Conservation (phyloP, 1,140 invertebrate genomes). For the Diachasma alloeum region DNA sequence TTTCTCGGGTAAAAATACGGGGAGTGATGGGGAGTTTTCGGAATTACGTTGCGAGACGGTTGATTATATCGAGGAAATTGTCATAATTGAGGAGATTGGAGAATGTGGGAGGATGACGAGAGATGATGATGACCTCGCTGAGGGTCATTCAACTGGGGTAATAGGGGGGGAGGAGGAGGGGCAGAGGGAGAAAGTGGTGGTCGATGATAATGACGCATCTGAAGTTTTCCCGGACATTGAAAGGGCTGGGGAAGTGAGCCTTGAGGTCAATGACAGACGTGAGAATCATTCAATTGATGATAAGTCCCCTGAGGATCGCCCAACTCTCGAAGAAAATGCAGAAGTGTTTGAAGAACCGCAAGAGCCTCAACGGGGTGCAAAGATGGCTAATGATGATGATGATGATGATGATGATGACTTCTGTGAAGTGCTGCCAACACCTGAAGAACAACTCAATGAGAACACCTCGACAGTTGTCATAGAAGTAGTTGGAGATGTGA, state of each 20-base stretch:
- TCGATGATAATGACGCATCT: slow-evolving; percentile 27
- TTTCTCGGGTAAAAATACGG: not conserved
- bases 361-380: not conserved
- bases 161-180: not conserved
- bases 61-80: slow-evolving; percentile 8
- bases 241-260: too few species aligned
- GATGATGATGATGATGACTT: not conserved
- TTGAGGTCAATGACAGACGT: too few species aligned
- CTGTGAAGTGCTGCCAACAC: not conserved
- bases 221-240: too few species aligned
- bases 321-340: not conserved
- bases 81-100: not conserved
- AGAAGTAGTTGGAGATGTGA: not conserved
- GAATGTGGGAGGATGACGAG: not conserved
- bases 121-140: not conserved
- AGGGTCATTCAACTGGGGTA: not conserved
- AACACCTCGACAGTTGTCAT: not conserved
- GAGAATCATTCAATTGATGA: too few species aligned
- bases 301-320: not conserved
- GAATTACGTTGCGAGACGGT: not conserved
- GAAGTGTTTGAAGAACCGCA: not conserved
- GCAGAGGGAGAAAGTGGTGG: slow-evolving; percentile 17
- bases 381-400: not conserved
- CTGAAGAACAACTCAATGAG: not conserved
- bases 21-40: not conserved